Evolutionary conservation across 2,113 vertebrate species (phyloP).

Genomic region (Neotoma lepida): DNA sequence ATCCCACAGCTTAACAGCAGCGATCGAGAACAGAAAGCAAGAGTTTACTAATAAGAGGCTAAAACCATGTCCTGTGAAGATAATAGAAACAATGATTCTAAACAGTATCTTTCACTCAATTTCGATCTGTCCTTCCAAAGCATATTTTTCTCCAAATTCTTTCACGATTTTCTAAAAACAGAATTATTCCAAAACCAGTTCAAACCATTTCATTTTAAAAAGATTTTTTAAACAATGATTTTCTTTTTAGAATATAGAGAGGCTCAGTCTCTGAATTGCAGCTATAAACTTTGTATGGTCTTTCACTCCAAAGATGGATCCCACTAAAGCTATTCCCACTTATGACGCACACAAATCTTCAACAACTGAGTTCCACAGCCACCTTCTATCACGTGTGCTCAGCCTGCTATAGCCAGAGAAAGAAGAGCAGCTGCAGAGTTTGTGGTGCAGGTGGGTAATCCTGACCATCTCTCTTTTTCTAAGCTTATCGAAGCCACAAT

Average conservation of each 20-base stretch:
- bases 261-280: background rate
- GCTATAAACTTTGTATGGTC: background rate
- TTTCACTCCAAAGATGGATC: background rate
- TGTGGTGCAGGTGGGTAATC: background rate
- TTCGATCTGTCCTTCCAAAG: conserved; percentile 30
- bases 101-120: conserved; percentile 1
- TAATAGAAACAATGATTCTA: background rate
- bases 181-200: conserved; percentile 6
- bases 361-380: background rate
- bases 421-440: background rate
- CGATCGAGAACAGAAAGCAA: conserved; percentile 11
- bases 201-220: conserved; percentile 5
- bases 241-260: conserved; percentile 13
- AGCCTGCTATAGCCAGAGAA: background rate
- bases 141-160: conserved; percentile 47
- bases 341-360: background rate
- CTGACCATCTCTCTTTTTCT: background rate
- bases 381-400: background rate
- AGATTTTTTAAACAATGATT: background rate
- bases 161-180: conserved; percentile 16
- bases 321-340: background rate
- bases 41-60: background rate
- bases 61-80: conserved; percentile 12
- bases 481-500: background rate
- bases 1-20: background rate